Conservation (phyloP, 2,888 invertebrate genomes). For the Frankliniella fusca region DNA sequence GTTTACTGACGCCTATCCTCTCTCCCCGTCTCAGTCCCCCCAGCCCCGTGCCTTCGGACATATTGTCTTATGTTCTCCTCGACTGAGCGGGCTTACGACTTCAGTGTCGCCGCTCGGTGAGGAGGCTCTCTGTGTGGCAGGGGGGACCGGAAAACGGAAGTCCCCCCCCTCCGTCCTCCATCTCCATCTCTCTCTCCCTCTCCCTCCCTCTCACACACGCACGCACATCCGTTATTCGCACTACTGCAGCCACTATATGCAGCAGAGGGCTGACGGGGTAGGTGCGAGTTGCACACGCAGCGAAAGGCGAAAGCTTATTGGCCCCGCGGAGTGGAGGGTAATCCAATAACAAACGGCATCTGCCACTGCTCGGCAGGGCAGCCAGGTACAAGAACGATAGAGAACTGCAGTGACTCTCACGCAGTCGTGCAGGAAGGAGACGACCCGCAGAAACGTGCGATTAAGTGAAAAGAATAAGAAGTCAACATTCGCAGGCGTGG, state of each 20-base stretch:
- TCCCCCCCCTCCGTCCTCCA: background rate
- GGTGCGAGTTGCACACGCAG: background rate
- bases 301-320: background rate
- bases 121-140: background rate
- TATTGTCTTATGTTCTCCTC: background rate
- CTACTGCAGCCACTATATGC: background rate
- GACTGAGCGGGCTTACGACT: background rate
- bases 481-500: no score
- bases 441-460: no score
- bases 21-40: background rate
- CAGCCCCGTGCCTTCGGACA: background rate
- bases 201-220: background rate
- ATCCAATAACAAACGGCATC: background rate
- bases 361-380: background rate
- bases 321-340: background rate
- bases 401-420: no score
- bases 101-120: background rate
- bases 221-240: background rate
- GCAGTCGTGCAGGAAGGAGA: no score
- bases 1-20: no score
- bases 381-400: background rate
- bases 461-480: no score
- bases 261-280: background rate
- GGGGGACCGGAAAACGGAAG: background rate
- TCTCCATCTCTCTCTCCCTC: background rate